These are phyloP conservation scores for Alexandromys fortis DNA, from an alignment of 2,113 vertebrate species.

Conservation along the genomic window DNA sequence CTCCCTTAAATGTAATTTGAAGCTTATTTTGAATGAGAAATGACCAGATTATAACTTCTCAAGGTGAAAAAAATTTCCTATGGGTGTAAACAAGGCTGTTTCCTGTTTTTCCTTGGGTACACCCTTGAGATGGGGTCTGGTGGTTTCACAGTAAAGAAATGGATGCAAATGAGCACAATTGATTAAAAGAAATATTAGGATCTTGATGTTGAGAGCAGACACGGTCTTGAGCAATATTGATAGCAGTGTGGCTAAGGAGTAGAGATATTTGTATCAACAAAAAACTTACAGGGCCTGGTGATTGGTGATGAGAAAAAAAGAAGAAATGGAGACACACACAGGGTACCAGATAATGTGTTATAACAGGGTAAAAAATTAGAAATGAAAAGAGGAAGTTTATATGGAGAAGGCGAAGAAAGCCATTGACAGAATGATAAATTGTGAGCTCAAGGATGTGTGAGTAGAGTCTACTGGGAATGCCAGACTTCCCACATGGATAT, in stretches of 20 bases:
- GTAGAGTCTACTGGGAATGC: too few relatives aligned
- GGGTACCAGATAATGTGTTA: neutral
- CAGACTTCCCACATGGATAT: neutral
- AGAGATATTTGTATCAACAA: neutral
- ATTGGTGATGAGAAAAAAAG: too few relatives aligned
- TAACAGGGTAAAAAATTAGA: neutral
- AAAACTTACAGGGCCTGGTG: neutral
- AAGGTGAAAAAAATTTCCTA: neutral
- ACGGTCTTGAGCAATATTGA: neutral
- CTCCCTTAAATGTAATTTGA: neutral
- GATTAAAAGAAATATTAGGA: neutral
- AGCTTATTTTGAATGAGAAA: slow-evolving; percentile 8
- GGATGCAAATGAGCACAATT: neutral
- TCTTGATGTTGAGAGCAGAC: neutral
- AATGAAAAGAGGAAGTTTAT: neutral
- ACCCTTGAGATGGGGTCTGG: neutral
- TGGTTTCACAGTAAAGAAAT: neutral
- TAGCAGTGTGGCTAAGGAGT: neutral
- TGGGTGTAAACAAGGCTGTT: neutral
- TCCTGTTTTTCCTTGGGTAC: neutral
- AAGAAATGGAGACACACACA: neutral
- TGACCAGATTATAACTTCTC: neutral
- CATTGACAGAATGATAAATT: neutral
- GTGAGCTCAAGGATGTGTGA: too few relatives aligned
- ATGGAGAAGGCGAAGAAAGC: neutral